These are phyloP conservation scores for Gobio gobio DNA, from an alignment of 2,113 vertebrate species.

Conservation along the genomic window DNA sequence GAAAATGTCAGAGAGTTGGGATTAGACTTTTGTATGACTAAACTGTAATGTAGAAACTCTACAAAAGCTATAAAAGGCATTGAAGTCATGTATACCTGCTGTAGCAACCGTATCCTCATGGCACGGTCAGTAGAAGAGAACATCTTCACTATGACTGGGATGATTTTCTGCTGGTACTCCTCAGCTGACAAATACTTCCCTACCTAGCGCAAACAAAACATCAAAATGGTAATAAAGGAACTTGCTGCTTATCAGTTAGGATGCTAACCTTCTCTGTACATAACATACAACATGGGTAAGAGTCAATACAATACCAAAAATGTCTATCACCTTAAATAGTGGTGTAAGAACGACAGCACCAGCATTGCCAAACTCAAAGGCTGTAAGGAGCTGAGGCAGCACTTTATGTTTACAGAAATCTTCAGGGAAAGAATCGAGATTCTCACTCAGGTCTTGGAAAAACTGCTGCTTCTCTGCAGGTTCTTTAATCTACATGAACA, in stretches of 20 bases:
- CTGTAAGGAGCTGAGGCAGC: conserved; percentile 88
- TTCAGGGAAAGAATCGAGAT: conserved; percentile 88
- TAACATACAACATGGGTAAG: neutral
- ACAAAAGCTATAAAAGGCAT: neutral
- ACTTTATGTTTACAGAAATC: conserved; percentile 93
- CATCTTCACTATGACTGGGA: conserved; percentile 93
- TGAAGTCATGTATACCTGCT: conserved; percentile 76
- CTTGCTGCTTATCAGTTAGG: neutral
- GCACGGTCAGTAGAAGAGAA: conserved; percentile 92
- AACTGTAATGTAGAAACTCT: neutral
- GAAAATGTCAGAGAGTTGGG: neutral
- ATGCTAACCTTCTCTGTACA: neutral
- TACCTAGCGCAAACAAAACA: conserved; percentile 73
- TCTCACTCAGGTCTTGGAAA: conserved; percentile 88
- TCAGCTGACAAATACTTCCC: conserved; percentile 87
- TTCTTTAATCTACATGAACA: conserved; percentile 84
- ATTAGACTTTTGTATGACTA: neutral
- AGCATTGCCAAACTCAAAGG: conserved; percentile 88
- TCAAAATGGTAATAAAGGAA: neutral
- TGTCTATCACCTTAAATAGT: conserved; percentile 83
- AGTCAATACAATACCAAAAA: neutral
- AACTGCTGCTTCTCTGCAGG: conserved; percentile 88
- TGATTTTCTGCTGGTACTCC: conserved; percentile 92
- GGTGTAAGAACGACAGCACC: conserved; percentile 89
- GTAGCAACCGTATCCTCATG: conserved; percentile 90